Base-by-base conservation (phyloP, 2,797 vertebrate species). In the Chanos chanos region DNA sequence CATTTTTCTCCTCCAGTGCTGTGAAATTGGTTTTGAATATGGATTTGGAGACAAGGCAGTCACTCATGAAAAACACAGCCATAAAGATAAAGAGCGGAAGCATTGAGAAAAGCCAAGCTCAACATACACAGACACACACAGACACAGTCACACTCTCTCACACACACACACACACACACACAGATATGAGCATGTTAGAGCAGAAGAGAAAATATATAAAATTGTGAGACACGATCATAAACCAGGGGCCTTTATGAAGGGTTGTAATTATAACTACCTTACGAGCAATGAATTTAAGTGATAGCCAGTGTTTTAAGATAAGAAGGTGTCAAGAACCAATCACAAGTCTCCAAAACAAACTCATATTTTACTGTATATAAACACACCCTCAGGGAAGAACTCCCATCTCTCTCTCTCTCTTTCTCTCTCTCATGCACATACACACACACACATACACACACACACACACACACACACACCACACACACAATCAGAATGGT, bases 21-120 rank as follows among this genome's bases (percentile, higher is more conserved):
- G 83, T 85, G 82, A 89, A 86, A 89, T 83, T 81, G 83, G 80
- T 87, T 85, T 86, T 84, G 82, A 86, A 85, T 85, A 82, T 77
- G 82, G 84, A 81, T 84, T 79, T 82, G 31, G 73, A 75, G 79
- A 81, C 51, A 49, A 80, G 77, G 72, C 28, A 69, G 60, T 59
- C 66, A 61, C 68, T 22, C 50, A 34, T 73, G 56, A 73, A 60
- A 61, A 72, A 71, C 65, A 55, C 70, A 63, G 67, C 71, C 28
- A 16, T 77, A 78, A 80, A 81, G 72, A 80, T 79, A 76, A 83
- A 81, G 55, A 63, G 79, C 55, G 70, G 71, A 70, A 73, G 76
- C 3, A 56, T 65, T 57, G 51, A 71, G 71, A 48, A 57, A 62
- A 58, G 52, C 36, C 36, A 34, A 49, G 37, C 25, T 16, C 33